phyloP scores from a whole-genome alignment of 2,113 vertebrate species.

The Pseudorasbora parva region DNA sequence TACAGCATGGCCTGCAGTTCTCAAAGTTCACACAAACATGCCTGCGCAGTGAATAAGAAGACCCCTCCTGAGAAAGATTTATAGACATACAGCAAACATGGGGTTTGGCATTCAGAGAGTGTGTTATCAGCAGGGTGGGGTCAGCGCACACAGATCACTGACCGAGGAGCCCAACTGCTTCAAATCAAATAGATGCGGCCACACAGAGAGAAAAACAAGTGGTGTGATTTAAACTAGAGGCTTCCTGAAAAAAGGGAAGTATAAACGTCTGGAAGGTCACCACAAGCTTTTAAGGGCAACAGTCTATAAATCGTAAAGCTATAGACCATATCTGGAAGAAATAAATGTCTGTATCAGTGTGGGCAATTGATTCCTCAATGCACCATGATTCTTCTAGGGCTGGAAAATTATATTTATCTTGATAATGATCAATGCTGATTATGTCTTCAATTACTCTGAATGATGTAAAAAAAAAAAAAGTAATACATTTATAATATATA shows the following conservation, averaged over 20 bases:
- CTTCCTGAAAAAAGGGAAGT: conserved; percentile 2
- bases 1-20: background rate
- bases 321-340: background rate
- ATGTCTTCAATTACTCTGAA: background rate
- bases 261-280: conserved; percentile 19
- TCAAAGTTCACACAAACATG: conserved; percentile 43
- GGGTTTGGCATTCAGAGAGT: conserved; percentile 24
- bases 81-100: conserved; percentile 42
- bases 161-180: conserved; percentile 28
- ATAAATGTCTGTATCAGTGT: background rate
- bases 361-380: background rate
- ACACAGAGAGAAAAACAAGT: conserved; percentile 35
- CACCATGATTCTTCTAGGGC: background rate
- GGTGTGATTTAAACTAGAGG: conserved; percentile 32
- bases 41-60: background rate
- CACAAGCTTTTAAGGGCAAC: background rate
- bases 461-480: too few species aligned
- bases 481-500: too few species aligned
- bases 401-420: background rate
- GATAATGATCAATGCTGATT: background rate
- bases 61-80: conserved; percentile 34
- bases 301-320: background rate
- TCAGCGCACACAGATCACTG: conserved; percentile 30
- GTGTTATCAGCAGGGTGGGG: conserved; percentile 51
- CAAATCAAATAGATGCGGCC: conserved; percentile 37